These are phyloP conservation scores for Podarcis cretensis DNA, from an alignment of 2,113 vertebrate genomes.

Conservation along the genomic window DNA sequence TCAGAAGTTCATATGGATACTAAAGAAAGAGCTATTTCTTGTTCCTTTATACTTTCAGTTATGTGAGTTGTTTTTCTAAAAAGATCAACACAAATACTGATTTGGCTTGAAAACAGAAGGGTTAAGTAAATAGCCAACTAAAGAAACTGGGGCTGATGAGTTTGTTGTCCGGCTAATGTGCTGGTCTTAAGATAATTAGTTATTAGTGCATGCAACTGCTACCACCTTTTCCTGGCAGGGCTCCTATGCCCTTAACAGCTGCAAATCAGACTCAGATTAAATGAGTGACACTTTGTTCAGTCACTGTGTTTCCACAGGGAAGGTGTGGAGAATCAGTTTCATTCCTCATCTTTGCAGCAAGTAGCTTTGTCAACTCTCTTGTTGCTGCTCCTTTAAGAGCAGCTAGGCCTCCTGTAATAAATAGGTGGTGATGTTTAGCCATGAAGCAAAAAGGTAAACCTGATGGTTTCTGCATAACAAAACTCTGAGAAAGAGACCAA, in stretches of 20 bases:
- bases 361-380: background rate
- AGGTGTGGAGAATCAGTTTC: background rate
- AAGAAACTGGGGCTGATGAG: background rate
- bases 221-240: background rate
- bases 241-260: background rate
- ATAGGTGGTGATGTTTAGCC: background rate
- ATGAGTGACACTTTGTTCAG: background rate
- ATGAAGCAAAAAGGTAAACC: background rate
- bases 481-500: background rate
- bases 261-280: background rate
- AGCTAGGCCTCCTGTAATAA: background rate
- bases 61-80: no score
- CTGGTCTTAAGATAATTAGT: background rate
- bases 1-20: background rate
- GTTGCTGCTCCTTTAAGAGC: background rate
- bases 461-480: background rate
- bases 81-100: background rate
- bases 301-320: background rate
- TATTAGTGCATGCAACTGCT: background rate
- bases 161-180: background rate
- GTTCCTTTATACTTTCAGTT: background rate
- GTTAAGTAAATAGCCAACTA: background rate
- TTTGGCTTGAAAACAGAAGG: background rate
- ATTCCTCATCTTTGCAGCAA: background rate
- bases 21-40: background rate